These are phyloP conservation scores for Cynocephalus volans DNA, from an alignment of 2,113 vertebrate genomes.

Conservation along the genomic window DNA sequence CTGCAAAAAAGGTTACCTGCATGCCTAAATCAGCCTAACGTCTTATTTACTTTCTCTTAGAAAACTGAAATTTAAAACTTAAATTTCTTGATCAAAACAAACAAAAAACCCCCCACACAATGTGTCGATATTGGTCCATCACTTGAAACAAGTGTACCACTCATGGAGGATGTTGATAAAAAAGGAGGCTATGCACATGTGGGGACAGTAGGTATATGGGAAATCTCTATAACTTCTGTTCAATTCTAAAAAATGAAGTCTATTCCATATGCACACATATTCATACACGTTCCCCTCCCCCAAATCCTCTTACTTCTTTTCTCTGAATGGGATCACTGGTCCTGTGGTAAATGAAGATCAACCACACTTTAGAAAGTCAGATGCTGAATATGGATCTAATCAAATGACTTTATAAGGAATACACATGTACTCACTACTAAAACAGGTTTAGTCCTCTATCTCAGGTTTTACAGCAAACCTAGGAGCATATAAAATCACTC, in stretches of 20 bases:
- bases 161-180: neutral
- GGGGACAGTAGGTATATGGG: neutral
- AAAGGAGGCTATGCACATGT: neutral
- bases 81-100: slow-evolving; percentile 60
- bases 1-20: neutral
- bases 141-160: neutral
- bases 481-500: slow-evolving; percentile 75
- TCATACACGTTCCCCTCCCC: neutral
- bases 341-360: neutral
- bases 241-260: neutral
- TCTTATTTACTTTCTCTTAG: neutral
- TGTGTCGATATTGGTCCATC: neutral
- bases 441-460: slow-evolving; percentile 64
- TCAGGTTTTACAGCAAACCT: slow-evolving; percentile 76
- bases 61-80: slow-evolving; percentile 41
- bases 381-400: slow-evolving; percentile 72
- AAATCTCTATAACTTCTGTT: neutral
- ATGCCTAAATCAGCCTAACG: neutral
- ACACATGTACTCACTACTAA: slow-evolving; percentile 69
- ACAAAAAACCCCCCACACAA: neutral
- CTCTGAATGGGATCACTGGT: neutral
- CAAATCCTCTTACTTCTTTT: neutral
- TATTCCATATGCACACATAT: neutral
- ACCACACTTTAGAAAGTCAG: slow-evolving; percentile 38
- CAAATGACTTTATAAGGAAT: slow-evolving; percentile 73